Base-by-base conservation (phyloP, 2,113 vertebrate genomes). In the Cebus imitator region DNA sequence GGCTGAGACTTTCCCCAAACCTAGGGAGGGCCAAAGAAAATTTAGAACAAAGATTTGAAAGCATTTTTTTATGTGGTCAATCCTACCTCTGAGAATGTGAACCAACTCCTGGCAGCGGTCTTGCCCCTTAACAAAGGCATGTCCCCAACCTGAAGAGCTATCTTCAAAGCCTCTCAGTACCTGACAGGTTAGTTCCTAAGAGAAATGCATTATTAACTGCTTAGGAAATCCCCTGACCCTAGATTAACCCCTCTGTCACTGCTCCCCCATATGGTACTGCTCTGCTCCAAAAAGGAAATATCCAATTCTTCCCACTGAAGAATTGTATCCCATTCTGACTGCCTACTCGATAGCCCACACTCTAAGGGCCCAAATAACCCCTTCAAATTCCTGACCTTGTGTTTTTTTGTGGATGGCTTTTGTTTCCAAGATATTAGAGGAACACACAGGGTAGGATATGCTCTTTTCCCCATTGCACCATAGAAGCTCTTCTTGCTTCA, bases 141-240 rank as follows among this genome's bases (percentile, higher is more conserved):
- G 40, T 70, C n/a, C 55, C 43, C n/a, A 82, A 18, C 40, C 66
- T 78, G 30, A 92, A 96, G 88, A 89, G 48, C 70, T 50, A 61
- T 84, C 83, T 92, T 82, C 82, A 82, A 87, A 91, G 76, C 16
- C 32, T 55, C 92, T 91, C 78, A 81, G 27, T 80, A 85, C 27
- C 40, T 78, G 82, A 88, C 43, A 87, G 45, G 50, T 91, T 61
- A 76, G 57, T 82, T 91, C 43, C 45, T 57, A 94, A 96, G n/a
- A 97, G 37, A 78, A 72, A 66, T 94, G 48, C 37, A 93, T 91
- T 68, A 95, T 43, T 37, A 94, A 95, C 35, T 75, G 72, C 32
- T 95, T 94, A 95, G 64, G 82, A 93, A 83, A 83, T 79, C 16
- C 37, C 45, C 50, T 76, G 75, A 21, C 13, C 45, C 40, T 23